These are phyloP conservation scores for Priocnemis perturbator DNA, from an alignment of 2,888 invertebrate species.

Conservation along the genomic window DNA sequence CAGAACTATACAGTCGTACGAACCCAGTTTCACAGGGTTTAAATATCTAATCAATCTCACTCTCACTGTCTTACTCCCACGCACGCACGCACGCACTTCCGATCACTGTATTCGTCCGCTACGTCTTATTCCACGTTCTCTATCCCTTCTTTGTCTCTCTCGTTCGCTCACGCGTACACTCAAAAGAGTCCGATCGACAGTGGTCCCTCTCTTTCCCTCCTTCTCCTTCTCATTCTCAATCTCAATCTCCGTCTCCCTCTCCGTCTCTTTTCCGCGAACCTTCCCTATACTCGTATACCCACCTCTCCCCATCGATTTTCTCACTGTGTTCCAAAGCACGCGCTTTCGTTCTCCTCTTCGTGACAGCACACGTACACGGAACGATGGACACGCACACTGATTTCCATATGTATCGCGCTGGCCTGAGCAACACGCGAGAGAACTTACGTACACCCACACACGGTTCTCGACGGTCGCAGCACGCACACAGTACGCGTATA, in stretches of 20 bases:
- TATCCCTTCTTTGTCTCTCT: constrained; percentile 7
- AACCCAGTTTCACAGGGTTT: constrained; percentile 63
- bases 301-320: constrained; percentile 45
- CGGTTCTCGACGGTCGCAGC: constrained; percentile 15
- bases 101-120: neutral
- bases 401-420: too few species aligned
- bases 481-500: constrained; percentile 43
- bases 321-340: constrained; percentile 8
- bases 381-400: neutral
- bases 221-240: neutral
- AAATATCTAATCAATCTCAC: constrained; percentile 53
- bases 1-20: constrained; percentile 70
- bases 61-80: constrained; percentile 7
- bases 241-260: constrained; percentile 1
- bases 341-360: neutral
- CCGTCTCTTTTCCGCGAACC: neutral
- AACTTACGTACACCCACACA: constrained; percentile 26
- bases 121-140: too few species aligned
- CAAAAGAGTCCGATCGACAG: too few species aligned
- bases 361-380: constrained; percentile 3
- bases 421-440: too few species aligned
- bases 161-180: neutral
- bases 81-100: neutral
- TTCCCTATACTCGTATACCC: neutral
- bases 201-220: constrained; percentile 8